Percentiles rank a stretch among this genome's conserved stretches.
Conservation (phyloP, 2,113 vertebrate genomes). For the Micromys minutus region DNA sequence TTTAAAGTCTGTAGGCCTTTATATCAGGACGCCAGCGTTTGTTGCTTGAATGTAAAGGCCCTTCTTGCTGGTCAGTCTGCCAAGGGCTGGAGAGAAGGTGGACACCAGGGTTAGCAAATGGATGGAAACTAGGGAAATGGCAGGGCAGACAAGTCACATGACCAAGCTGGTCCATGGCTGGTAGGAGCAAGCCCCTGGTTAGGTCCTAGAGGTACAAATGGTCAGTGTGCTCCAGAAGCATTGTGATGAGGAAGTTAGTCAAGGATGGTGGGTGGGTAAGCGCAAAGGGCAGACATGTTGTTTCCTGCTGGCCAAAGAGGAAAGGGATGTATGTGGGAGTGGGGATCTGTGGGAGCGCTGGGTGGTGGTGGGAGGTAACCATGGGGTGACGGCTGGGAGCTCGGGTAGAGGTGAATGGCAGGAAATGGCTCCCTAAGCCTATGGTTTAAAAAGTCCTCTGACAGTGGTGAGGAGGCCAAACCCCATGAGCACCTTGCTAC, state of each 20-base stretch:
- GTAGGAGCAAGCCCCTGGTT: slow-evolving; percentile 57
- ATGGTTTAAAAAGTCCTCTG: slow-evolving; percentile 53
- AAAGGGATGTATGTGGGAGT: not conserved
- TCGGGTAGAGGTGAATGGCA: not conserved
- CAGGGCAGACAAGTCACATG: not conserved
- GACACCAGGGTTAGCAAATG: slow-evolving; percentile 33
- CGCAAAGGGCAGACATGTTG: not conserved
- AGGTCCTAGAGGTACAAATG: slow-evolving; percentile 46
- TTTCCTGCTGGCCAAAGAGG: slow-evolving; percentile 46
- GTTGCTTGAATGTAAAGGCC: slow-evolving; percentile 36
- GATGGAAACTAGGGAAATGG: slow-evolving; percentile 2
- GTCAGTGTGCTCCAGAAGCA: not conserved
- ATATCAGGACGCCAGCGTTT: not conserved
- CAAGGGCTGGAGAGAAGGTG: slow-evolving; percentile 22
- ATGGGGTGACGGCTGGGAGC: not conserved
- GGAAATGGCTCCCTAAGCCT: not conserved
- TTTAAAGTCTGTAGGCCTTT: slow-evolving; percentile 38
- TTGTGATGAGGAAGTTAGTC: not conserved
- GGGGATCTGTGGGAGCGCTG: not conserved
- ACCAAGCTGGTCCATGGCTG: slow-evolving; percentile 18
- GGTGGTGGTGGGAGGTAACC: not conserved
- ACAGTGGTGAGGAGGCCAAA: slow-evolving; percentile 19
- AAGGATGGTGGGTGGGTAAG: not conserved
- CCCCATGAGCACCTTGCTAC: slow-evolving; percentile 64
- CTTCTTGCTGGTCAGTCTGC: slow-evolving; percentile 51